Conservation (phyloP, 2,113 vertebrate species). For the Orcinus orca region DNA sequence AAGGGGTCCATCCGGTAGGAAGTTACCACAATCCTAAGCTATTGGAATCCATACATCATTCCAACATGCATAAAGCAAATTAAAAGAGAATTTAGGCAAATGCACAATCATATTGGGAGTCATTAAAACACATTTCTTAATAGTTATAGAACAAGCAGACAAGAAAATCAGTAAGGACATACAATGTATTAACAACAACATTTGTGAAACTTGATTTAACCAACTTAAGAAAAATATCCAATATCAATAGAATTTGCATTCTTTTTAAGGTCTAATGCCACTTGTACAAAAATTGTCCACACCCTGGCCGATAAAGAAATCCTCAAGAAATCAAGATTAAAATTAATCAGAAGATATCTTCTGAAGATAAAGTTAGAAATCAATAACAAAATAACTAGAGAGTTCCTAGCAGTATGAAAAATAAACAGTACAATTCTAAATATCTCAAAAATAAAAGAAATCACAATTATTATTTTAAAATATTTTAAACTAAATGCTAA, state of each 20-base stretch:
- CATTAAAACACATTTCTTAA: background rate
- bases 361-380: background rate
- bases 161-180: background rate
- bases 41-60: background rate
- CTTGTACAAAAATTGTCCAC: background rate
- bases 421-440: background rate
- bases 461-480: background rate
- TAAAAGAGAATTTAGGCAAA: background rate
- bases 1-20: background rate
- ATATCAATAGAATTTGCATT: background rate
- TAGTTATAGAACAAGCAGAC: background rate
- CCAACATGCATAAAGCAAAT: background rate
- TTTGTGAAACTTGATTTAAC: background rate
- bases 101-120: background rate
- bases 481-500: background rate
- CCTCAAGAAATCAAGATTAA: background rate
- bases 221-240: background rate
- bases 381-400: background rate
- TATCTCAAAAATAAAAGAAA: background rate
- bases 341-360: background rate
- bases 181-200: background rate
- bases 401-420: background rate
- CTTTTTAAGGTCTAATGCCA: background rate
- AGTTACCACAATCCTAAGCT: background rate
- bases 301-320: background rate